Conservation (phyloP, 2,888 invertebrate genomes). For the Eilema depressum region DNA sequence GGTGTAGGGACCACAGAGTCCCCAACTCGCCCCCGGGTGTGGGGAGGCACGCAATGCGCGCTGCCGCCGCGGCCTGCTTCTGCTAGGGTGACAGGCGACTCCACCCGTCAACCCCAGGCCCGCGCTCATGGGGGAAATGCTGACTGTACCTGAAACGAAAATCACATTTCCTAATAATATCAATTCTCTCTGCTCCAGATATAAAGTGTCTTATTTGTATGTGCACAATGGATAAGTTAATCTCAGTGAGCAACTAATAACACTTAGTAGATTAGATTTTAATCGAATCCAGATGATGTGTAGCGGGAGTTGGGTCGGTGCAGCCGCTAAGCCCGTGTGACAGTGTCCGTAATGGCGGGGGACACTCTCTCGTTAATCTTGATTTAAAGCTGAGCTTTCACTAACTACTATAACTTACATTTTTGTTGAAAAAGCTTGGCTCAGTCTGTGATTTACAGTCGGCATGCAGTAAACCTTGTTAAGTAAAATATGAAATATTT, state of each 20-base stretch:
- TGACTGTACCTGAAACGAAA: neutral
- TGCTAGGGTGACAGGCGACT: too few species aligned
- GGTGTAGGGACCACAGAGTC: too few species aligned
- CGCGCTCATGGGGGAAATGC: too few species aligned
- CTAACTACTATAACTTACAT: constrained; percentile 18
- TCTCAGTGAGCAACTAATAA: constrained; percentile 29
- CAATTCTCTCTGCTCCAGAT: neutral
- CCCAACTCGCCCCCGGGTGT: too few species aligned
- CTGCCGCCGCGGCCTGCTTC: too few species aligned
- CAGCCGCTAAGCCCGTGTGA: constrained; percentile 44
- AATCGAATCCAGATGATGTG: constrained; percentile 51
- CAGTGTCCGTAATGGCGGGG: constrained; percentile 40
- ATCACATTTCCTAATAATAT: neutral
- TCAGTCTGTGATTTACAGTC: constrained; percentile 7
- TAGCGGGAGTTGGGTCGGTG: constrained; percentile 28
- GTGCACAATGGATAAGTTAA: constrained; percentile 18
- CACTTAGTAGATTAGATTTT: constrained; percentile 51
- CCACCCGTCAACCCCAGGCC: too few species aligned
- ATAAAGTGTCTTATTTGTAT: constrained; percentile 3
- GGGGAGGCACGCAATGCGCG: too few species aligned
- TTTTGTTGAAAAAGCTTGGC: constrained; percentile 12
- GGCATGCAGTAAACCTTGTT: neutral
- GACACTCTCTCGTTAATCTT: constrained; percentile 54
- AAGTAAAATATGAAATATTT: neutral
- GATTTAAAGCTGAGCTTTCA: constrained; percentile 43